Base-by-base conservation (phyloP, 1,140 invertebrate genomes). In the Gonioctena quinquepunctata region DNA sequence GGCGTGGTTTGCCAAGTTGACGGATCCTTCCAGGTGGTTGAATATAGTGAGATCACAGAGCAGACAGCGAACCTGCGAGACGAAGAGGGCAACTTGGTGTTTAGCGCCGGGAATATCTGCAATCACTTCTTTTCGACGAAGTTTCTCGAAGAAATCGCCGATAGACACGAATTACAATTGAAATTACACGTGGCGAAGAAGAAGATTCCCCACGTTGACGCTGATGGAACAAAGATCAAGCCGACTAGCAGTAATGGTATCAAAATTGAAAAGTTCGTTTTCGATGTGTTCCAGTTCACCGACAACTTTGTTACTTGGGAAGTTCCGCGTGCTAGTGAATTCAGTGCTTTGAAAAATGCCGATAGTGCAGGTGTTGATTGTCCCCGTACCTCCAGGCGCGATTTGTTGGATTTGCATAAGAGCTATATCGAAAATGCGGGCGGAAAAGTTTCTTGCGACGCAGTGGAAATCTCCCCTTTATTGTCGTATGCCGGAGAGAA, bases 221-320 rank as follows among this genome's bases (percentile, higher is more conserved):
- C 87, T 0, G 85, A 90, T 63, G 95, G 95, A 3, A 83, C 89
- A 21, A 84, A 88, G 50, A 84, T 91, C 8, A 92, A 90, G 64
- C 97, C 98, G 0, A 88, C 89, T 0, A 88, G 89, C 77, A 90
- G 94, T 0, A 99, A 99, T 82, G 98, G 97, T 19, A 96, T 99
- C 71, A 99, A 99, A 87, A 93, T 99, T 82, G 98, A 99, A 78
- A 99, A 99, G 85, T 99, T 99, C 84, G 93, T 99, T 1, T 99
- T 99, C 82, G 98, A 99, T 85, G 96, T 99, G 0, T 99, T 99
- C 82, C 92, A 93, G 77, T 97, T 96, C 83, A 89, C 96, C 0
- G 89, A 93, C 83, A 93, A 92, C 74, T 96, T 99, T 80, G 94
- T 93, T 18, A 94, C 94, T 2, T 96, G 97, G 91, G 95, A 98